Base-by-base conservation (phyloP, 2,888 invertebrate species). In the Elmis aenea region DNA sequence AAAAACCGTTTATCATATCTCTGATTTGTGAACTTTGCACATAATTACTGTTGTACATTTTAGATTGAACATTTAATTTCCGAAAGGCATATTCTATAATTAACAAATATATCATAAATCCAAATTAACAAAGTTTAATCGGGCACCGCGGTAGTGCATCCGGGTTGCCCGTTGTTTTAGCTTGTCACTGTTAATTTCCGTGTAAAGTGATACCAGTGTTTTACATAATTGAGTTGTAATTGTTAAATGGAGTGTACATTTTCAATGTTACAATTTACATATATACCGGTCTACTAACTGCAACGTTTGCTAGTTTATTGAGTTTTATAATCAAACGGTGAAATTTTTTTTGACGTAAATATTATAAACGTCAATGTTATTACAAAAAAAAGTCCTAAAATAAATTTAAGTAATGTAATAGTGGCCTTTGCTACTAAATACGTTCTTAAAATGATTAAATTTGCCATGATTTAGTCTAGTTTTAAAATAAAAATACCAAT, bases 161-260 rank as follows among this genome's bases (percentile, higher is more conserved):
- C 59, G 59, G 59, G 51, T 49, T 51, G 54, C 52, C 57, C 57
- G 54, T 52, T 61, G 61, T 66, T 66, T 66, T 64, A 65, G 63
- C 62, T 61, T 54, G 60, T 54, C 61, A 55, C 55, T 60, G 65
- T 66, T 68, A 68, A 68, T 68, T 67, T 68, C 68, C 68, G 65
- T 61, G 60, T 56, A 49, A 55, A 54, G 59, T 57, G 64, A 65
- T 64, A 62, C 59, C 56, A 55, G 58, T 59, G 55, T 59, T 67
- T 66, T 65, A 55, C 66, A 66, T 66, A 67, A 67, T 67, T 65
- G 67, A 65, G 62, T 67, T 62, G 61, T 66, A 64, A 67, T 67
- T 66, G 67, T 62, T 67, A 62, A 67, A 67, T 67, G 64, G 65
- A 58, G 58, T 60, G 64, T 60, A 52, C 57, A 52, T 62, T 65